Percentiles rank a stretch among this genome's conserved stretches.
phyloP scores from a whole-genome alignment of 2,888 invertebrate genomes.

The Halictus quadricinctus region DNA sequence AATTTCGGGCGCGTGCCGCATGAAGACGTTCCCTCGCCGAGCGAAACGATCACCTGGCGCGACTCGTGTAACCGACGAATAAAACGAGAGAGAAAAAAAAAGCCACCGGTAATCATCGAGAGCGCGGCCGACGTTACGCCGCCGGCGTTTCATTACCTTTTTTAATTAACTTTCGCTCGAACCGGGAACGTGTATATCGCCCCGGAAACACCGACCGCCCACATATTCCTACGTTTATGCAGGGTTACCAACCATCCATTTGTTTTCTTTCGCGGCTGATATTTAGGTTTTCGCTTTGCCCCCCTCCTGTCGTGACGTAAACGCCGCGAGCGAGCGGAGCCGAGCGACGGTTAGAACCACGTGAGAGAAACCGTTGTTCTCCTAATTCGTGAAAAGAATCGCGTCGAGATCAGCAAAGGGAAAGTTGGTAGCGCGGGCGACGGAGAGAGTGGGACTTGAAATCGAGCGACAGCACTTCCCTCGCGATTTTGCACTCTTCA shows the following conservation, averaged over 20 bases:
- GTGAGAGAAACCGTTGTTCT: not conserved
- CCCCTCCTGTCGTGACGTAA: not conserved
- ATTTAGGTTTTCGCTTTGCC: constrained; percentile 35
- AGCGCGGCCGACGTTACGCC: constrained; percentile 38
- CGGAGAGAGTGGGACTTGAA: not conserved
- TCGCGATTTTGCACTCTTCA: constrained; percentile 37
- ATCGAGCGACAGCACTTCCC: constrained; percentile 34
- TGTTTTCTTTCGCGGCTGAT: constrained; percentile 44
- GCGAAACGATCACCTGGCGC: constrained; percentile 44
- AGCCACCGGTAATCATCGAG: constrained; percentile 45
- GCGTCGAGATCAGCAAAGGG: not conserved
- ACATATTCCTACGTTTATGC: constrained; percentile 52
- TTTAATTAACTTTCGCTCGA: constrained; percentile 61
- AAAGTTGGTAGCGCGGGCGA: not conserved
- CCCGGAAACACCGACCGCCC: constrained; percentile 37
- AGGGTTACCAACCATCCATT: constrained; percentile 37
- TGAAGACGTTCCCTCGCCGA: constrained; percentile 38
- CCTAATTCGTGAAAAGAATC: not conserved
- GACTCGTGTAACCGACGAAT: constrained; percentile 26
- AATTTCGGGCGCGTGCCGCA: constrained; percentile 16
- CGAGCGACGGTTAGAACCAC: too few species aligned
- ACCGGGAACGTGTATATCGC: constrained; percentile 33
- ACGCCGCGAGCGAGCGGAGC: constrained; percentile 1
- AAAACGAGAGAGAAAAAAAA: not conserved
- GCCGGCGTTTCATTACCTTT: constrained; percentile 60